A percentile compares a stretch with the other conserved stretches of the same genome.
Conservation (phyloP, 2,113 vertebrate species). For the Thoracochromis brauschi region DNA sequence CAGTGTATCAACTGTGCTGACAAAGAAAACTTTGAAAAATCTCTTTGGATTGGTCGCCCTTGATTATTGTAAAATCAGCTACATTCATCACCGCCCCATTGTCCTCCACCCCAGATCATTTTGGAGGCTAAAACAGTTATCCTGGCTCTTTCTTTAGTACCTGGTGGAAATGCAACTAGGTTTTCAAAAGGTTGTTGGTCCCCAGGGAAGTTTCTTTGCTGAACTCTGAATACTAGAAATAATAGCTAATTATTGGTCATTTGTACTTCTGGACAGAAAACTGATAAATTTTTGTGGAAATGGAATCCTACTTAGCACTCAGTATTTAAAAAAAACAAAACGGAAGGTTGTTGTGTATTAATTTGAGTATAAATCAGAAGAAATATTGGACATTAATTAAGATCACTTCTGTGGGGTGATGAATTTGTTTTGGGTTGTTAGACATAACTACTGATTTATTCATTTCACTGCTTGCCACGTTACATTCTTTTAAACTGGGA, state of each 20-base stretch:
- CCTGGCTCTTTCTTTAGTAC: neutral
- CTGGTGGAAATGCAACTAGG: neutral
- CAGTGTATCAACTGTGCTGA: neutral
- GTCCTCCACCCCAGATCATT: neutral
- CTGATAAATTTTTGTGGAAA: neutral
- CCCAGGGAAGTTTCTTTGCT: neutral
- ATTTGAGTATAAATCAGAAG: neutral
- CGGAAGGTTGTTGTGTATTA: neutral
- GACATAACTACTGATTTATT: neutral
- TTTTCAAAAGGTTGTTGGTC: neutral
- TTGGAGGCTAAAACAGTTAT: neutral
- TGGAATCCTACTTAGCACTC: fast-evolving
- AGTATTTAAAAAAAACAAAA: neutral
- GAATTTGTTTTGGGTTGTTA: neutral
- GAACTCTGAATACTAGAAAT: neutral
- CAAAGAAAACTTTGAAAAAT: neutral
- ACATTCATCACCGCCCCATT: neutral
- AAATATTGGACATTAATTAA: neutral
- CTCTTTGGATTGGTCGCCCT: fast-evolving
- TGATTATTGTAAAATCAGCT: neutral
- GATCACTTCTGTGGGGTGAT: neutral
- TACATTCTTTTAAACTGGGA: neutral
- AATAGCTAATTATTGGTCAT: neutral
- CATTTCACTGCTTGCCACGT: neutral
- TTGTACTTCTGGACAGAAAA: neutral